Evolutionary conservation across 2,113 vertebrate species (phyloP).

Genomic region (Ciconia maguari): DNA sequence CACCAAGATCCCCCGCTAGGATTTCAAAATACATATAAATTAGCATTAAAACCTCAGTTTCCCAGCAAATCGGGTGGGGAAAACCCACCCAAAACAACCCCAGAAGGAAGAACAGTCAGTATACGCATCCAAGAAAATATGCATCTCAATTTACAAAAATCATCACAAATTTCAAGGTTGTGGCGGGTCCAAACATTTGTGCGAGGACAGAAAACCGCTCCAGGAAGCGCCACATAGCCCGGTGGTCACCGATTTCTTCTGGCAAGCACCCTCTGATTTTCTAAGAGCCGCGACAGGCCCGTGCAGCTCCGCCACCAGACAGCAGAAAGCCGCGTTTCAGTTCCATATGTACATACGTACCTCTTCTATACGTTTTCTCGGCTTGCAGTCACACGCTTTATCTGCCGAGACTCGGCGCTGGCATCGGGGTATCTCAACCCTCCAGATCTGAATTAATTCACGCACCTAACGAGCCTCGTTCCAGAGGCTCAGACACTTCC

Average conservation of each 20-base stretch:
- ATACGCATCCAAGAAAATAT: accelerated
- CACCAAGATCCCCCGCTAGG: too few relatives aligned
- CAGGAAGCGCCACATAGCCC: not conserved
- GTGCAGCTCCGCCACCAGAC: not conserved
- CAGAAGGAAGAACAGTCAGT: not conserved
- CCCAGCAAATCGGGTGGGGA: accelerated
- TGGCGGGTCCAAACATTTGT: accelerated
- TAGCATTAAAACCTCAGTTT: not conserved
- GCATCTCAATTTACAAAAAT: accelerated
- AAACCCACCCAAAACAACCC: not conserved
- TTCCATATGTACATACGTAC: too few relatives aligned
- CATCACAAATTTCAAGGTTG: not conserved
- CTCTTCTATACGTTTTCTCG: too few relatives aligned
- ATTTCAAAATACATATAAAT: accelerated
- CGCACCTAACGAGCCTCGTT: not conserved
- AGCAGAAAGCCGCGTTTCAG: not conserved
- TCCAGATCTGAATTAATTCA: not conserved
- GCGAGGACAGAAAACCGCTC: accelerated
- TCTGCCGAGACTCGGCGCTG: accelerated
- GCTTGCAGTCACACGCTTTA: not conserved
- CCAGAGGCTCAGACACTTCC: not conserved
- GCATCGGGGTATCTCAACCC: not conserved
- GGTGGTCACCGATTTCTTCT: not conserved
- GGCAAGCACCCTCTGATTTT: not conserved
- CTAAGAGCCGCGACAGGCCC: not conserved